These are phyloP conservation scores for Halesus radiatus DNA, from an alignment of 1,140 invertebrate species.

Conservation along the genomic window DNA sequence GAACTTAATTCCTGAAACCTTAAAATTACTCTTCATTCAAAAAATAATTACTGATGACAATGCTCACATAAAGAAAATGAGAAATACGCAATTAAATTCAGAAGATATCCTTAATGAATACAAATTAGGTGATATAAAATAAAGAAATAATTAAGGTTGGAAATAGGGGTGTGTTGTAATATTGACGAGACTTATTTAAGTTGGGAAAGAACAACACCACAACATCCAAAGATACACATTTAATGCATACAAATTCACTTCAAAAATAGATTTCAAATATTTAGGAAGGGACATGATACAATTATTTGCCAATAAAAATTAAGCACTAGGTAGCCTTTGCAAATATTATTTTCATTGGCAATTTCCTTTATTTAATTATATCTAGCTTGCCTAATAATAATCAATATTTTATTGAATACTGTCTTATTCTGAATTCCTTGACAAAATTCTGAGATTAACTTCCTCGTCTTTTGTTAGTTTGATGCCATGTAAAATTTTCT, in stretches of 20 bases:
- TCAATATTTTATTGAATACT: no score
- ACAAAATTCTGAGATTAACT: not conserved
- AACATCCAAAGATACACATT: conserved; percentile 7
- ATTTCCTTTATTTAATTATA: no score
- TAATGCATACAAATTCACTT: not conserved
- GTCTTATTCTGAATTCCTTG: no score
- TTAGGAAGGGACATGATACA: not conserved
- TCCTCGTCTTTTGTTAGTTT: conserved; percentile 12
- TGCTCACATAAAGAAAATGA: not conserved
- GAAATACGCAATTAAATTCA: not conserved
- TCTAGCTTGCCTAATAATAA: no score
- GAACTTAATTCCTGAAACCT: no score
- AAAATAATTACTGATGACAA: not conserved
- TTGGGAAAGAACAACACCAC: not conserved
- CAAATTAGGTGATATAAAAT: not conserved
- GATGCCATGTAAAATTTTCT: conserved; percentile 10
- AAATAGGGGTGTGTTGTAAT: not conserved
- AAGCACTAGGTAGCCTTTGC: conserved; percentile 16
- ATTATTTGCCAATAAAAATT: not conserved
- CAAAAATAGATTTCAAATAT: conserved; percentile 8
- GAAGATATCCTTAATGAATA: not conserved
- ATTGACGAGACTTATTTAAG: not conserved
- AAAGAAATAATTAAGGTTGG: not conserved
- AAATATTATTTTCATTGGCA: not conserved
- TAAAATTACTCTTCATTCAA: not conserved